Percentiles rank a stretch among this genome's conserved stretches.
These are phyloP conservation scores for Pampus argenteus DNA, from an alignment of 2,797 vertebrate genomes.

Conservation along the genomic window DNA sequence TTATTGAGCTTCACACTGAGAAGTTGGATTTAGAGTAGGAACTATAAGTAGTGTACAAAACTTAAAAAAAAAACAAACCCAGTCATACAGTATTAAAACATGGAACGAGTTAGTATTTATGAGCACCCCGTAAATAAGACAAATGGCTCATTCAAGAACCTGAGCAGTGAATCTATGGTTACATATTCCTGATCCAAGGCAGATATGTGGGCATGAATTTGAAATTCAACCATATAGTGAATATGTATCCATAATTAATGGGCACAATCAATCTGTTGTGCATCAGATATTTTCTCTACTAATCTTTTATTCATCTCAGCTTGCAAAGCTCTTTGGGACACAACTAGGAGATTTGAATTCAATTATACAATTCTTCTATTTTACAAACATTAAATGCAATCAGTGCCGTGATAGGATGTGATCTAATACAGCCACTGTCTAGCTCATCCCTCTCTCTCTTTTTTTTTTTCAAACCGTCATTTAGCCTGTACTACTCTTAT, in stretches of 20 bases:
- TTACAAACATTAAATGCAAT: not conserved
- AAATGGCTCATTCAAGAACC: slow-evolving; percentile 24
- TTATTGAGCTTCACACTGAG: slow-evolving; percentile 12
- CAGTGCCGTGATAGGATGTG: not conserved
- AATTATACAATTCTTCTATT: not conserved
- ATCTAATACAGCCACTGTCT: not conserved
- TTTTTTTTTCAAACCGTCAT: not conserved
- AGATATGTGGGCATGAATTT: slow-evolving; percentile 20
- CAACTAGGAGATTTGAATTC: not conserved
- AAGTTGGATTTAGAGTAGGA: slow-evolving; percentile 6
- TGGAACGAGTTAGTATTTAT: slow-evolving; percentile 30
- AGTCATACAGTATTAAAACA: slow-evolving; percentile 38
- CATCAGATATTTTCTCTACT: not conserved
- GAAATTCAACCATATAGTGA: slow-evolving; percentile 7
- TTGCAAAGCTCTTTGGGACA: not conserved
- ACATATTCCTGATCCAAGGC: slow-evolving; percentile 12
- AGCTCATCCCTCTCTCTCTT: not conserved
- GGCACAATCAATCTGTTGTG: not conserved
- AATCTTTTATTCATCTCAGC: not conserved
- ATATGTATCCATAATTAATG: not conserved
- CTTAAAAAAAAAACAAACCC: slow-evolving; percentile 39
- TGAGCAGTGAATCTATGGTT: slow-evolving; percentile 3
- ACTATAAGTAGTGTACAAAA: slow-evolving; percentile 22
- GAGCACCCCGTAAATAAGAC: slow-evolving; percentile 19
- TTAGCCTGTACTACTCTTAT: slow-evolving; percentile 49